Evolutionary conservation across 2,888 invertebrate species (phyloP), one percentile per base, ranked within the genome.

Genomic region (Noctua pronuba): DNA sequence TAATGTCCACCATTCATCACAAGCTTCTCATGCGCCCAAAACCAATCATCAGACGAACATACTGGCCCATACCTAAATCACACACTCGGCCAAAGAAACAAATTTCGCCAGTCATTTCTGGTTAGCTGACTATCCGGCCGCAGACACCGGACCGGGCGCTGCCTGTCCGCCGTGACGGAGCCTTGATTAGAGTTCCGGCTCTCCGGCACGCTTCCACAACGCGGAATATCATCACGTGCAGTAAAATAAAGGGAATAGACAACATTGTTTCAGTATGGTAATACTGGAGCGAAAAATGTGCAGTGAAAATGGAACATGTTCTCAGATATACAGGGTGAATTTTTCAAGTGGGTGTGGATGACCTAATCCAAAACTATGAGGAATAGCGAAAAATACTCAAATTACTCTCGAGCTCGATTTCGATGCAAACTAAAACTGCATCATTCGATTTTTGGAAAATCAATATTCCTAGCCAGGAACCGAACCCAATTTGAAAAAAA

Each of bases 111-210:
- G 86, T 83, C 82, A 82, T 86, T 87, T 84, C 76, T 72, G 68
- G 87, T 85, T 79, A 85, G 77, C 77, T 66, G 86, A 16, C 73
- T 73, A 49, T 79, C 60, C 73, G 60, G 67, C 64, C 60, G 60
- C 77, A 79, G 74, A 79, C 84, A 75, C 73, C 64, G 84, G 75
- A 62, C 84, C 84, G 80, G 80, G 73, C 72, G 24, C 73, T 64
- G 80, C 76, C 84, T 80, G 86, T 86, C 86, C 73, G 60, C 64
- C 75, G 77, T 87, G 88, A 88, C 84, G 88, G 66, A 65, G 76
- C 84, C 73, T 79, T 88, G 88, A 88, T 88, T 86, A 88, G 82
- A 87, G 88, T 87, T 87, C 88, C 89, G 88, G 89, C 76, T 76
- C 84, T 67, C 69, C 66, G 73, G 73, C 77, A 80, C 83, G 85